Conservation (phyloP, 2,113 vertebrate genomes). For the Gopherus flavomarginatus region DNA sequence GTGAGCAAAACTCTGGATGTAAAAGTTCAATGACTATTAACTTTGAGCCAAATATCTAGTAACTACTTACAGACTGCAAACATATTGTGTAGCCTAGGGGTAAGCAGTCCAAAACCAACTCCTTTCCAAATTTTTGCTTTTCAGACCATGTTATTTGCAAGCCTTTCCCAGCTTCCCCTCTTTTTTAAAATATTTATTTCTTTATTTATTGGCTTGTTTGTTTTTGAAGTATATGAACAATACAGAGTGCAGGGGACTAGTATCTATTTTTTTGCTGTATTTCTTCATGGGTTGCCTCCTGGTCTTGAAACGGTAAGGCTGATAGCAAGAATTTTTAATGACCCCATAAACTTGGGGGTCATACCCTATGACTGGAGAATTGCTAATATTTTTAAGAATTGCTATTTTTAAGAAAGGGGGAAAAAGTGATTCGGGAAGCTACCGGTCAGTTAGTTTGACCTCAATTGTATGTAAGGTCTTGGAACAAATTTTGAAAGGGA, state of each 20-base stretch:
- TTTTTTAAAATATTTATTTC: neutral
- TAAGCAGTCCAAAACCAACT: neutral
- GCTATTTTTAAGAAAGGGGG: neutral
- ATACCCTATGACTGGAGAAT: neutral
- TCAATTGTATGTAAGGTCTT: neutral
- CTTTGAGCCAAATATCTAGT: neutral
- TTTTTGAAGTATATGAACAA: neutral
- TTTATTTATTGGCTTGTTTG: neutral
- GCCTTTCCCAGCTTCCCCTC: neutral
- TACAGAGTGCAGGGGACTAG: neutral
- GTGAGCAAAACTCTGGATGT: neutral
- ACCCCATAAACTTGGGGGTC: neutral
- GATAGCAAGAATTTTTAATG: neutral
- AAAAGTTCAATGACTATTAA: neutral
- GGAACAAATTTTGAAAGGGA: neutral
- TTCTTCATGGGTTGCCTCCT: neutral
- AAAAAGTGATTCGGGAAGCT: neutral
- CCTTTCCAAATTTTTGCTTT: neutral
- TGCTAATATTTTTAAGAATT: neutral
- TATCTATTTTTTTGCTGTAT: neutral
- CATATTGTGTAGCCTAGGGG: neutral
- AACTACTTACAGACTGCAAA: conserved; percentile 7
- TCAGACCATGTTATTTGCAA: conserved; percentile 5
- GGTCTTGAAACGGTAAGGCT: neutral
- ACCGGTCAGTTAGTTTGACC: neutral